These are phyloP conservation scores for Solenopsis fugax DNA, from an alignment of 1,140 invertebrate genomes.

Conservation along the genomic window DNA sequence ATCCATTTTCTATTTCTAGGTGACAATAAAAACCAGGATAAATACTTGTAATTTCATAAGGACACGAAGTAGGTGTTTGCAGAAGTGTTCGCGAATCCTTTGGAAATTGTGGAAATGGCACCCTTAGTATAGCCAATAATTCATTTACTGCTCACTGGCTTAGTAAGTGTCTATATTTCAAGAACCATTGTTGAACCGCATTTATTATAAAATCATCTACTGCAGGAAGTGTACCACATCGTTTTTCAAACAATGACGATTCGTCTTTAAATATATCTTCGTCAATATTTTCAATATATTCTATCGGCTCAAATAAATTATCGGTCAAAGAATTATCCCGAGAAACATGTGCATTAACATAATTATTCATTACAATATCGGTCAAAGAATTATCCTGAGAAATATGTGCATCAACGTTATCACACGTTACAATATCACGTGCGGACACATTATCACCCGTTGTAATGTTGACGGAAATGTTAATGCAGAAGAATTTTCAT, in stretches of 20 bases:
- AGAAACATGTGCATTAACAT: slow-evolving; percentile 10
- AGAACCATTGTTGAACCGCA: slow-evolving; percentile 23
- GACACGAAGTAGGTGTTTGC: slow-evolving; percentile 20
- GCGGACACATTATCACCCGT: too few species aligned
- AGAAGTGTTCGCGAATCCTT: slow-evolving; percentile 21
- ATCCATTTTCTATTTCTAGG: too few species aligned
- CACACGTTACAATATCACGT: too few species aligned
- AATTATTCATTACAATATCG: not conserved
- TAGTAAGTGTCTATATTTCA: slow-evolving; percentile 33
- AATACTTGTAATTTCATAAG: slow-evolving; percentile 34
- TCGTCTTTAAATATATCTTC: slow-evolving; percentile 22
- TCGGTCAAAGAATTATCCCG: slow-evolving; percentile 6
- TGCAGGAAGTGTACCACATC: slow-evolving; percentile 20
- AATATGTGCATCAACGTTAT: too few species aligned
- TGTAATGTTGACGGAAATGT: not conserved
- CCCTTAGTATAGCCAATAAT: slow-evolving; percentile 28
- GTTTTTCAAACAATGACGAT: slow-evolving; percentile 29
- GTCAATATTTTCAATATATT: slow-evolving; percentile 35
- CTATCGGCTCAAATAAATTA: slow-evolving; percentile 9
- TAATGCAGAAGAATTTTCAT: not conserved
- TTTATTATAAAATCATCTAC: slow-evolving; percentile 35
- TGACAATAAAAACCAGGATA: slow-evolving; percentile 19
- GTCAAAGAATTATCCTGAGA: too few species aligned
- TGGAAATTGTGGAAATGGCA: slow-evolving; percentile 36
- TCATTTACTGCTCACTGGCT: slow-evolving; percentile 28